Evolutionary conservation across 2,888 invertebrate species (phyloP).

Genomic region (Euclidia mi): DNA sequence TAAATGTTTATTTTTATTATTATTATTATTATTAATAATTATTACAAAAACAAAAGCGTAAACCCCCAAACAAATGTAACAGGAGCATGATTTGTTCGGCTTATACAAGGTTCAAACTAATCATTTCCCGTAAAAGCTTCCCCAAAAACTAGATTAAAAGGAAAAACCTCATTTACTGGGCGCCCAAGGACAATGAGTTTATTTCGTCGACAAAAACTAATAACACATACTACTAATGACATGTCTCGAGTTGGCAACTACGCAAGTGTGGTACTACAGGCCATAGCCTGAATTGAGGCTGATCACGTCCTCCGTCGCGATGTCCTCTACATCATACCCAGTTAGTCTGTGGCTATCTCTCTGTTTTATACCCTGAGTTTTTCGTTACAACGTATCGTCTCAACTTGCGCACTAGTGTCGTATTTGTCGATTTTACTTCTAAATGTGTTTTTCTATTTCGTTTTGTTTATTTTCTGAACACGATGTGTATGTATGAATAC

Average conservation of each 20-base stretch:
- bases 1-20: too few species aligned
- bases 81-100: slow-evolving; percentile 13
- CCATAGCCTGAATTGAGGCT: slow-evolving; percentile 29
- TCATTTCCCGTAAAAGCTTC: slow-evolving; percentile 51
- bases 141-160: slow-evolving; percentile 63
- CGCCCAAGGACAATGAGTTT: slow-evolving; percentile 64
- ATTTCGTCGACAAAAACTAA: slow-evolving; percentile 69
- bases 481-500: neutral
- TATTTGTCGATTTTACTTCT: slow-evolving; percentile 30
- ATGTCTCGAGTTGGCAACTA: slow-evolving; percentile 64
- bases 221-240: slow-evolving; percentile 67
- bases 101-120: slow-evolving; percentile 39
- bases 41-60: slow-evolving; percentile 9
- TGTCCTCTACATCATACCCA: slow-evolving; percentile 52
- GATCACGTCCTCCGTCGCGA: slow-evolving; percentile 53
- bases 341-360: slow-evolving; percentile 47
- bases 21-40: neutral
- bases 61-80: slow-evolving; percentile 7
- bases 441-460: slow-evolving; percentile 19
- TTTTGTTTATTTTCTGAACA: slow-evolving; percentile 12
- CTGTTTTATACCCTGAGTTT: slow-evolving; percentile 30
- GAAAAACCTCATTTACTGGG: slow-evolving; percentile 58
- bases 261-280: slow-evolving; percentile 11
- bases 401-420: slow-evolving; percentile 21
- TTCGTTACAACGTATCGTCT: slow-evolving; percentile 5